Evolutionary conservation across 2,888 invertebrate genomes (phyloP).

Genomic region (Lepidochitona cinerea): DNA sequence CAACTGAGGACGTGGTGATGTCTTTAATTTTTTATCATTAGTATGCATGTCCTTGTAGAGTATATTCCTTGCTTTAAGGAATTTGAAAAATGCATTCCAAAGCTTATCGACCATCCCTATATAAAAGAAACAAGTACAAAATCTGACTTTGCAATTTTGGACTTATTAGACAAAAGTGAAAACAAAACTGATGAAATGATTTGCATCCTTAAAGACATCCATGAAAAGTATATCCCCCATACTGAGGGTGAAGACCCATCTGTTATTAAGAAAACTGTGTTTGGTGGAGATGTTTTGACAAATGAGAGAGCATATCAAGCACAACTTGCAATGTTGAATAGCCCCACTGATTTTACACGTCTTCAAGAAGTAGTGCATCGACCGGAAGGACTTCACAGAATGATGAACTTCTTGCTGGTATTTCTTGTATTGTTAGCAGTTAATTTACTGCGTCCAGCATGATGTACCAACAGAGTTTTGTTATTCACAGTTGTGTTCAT

Average conservation of each 20-base stretch:
- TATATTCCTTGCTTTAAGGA: slow-evolving; percentile 7
- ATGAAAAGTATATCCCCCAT: slow-evolving; percentile 15
- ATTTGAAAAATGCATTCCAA: slow-evolving; percentile 12
- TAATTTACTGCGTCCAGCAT: too few species aligned
- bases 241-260: background rate
- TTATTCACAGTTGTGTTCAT: too few species aligned
- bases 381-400: slow-evolving; percentile 29
- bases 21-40: too few species aligned
- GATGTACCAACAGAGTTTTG: too few species aligned
- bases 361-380: slow-evolving; percentile 21
- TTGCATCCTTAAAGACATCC: slow-evolving; percentile 17
- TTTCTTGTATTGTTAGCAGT: background rate
- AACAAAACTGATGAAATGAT: slow-evolving; percentile 29
- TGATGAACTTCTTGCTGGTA: slow-evolving; percentile 26
- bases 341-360: slow-evolving; percentile 10
- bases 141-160: slow-evolving; percentile 19
- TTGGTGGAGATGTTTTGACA: slow-evolving; percentile 25
- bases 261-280: slow-evolving; percentile 10
- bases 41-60: slow-evolving; percentile 14
- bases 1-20: too few species aligned
- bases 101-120: slow-evolving; percentile 19
- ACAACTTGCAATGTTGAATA: slow-evolving; percentile 25
- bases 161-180: slow-evolving; percentile 32
- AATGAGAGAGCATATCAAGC: slow-evolving; percentile 24
- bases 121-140: slow-evolving; percentile 18